These are phyloP conservation scores for Pachyuromys duprasi DNA, from an alignment of 2,797 vertebrate genomes.

Conservation along the genomic window DNA sequence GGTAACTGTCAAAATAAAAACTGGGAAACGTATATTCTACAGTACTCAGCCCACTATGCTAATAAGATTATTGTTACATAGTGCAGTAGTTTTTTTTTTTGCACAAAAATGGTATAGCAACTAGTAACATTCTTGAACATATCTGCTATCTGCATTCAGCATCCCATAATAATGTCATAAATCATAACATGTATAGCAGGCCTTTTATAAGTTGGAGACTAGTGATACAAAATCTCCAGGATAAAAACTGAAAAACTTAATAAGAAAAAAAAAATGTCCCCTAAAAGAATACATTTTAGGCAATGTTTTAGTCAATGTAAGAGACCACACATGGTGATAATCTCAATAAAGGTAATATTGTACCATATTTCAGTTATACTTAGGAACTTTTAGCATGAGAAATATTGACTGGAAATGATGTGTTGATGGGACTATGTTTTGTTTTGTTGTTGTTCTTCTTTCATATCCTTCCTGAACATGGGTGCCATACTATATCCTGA, in stretches of 20 bases:
- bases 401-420: neutral
- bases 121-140: neutral
- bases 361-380: neutral
- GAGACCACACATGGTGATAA: neutral
- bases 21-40: neutral
- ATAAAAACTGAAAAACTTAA: neutral
- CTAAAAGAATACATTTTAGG: neutral
- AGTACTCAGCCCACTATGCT: neutral
- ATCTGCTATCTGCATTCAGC: neutral
- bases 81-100: neutral
- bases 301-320: neutral
- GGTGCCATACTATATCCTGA: neutral
- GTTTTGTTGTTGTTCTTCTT: neutral
- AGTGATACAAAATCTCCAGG: neutral
- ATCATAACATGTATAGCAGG: neutral
- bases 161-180: neutral
- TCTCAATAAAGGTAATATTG: neutral
- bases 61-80: neutral
- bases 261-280: neutral
- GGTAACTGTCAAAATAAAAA: constrained; percentile 57
- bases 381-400: neutral
- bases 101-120: neutral
- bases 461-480: neutral
- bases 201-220: neutral
- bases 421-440: neutral